phyloP scores from a whole-genome alignment of 2,113 vertebrate species.

The Sterrhoptilus dennistouni region DNA sequence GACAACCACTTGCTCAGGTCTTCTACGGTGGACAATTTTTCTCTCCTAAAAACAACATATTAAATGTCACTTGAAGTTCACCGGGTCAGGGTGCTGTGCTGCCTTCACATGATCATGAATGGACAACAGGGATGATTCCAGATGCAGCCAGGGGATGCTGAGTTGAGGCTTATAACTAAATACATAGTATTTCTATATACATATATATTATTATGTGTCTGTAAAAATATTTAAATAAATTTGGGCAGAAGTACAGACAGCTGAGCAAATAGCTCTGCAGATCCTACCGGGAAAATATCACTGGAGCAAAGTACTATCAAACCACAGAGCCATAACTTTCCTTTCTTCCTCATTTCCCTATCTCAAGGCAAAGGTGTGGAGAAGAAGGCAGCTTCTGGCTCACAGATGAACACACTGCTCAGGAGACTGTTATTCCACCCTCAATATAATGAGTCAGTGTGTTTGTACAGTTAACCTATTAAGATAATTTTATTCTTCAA shows the following conservation, averaged over 20 bases:
- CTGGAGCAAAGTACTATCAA: not conserved
- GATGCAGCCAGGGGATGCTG: not conserved
- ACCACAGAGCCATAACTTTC: not conserved
- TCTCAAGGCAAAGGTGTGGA: not conserved
- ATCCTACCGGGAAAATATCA: not conserved
- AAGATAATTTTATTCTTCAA: not conserved
- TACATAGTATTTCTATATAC: not conserved
- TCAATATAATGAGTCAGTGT: not conserved
- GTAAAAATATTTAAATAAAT: not conserved
- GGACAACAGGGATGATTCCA: not conserved
- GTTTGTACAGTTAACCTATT: not conserved
- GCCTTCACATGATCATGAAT: fast-evolving
- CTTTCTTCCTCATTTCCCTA: not conserved
- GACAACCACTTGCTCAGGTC: not conserved
- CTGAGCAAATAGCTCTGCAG: not conserved
- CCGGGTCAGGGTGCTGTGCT: not conserved
- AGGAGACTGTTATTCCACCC: not conserved
- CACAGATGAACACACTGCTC: not conserved
- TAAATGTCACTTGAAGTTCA: not conserved
- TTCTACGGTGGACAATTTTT: not conserved
- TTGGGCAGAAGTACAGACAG: not conserved
- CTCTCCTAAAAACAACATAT: not conserved
- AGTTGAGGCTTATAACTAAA: not conserved
- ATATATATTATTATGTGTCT: not conserved
- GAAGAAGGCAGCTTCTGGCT: not conserved